These are phyloP conservation scores for Bagarius yarrelli DNA, from an alignment of 2,113 vertebrate genomes.

Conservation along the genomic window DNA sequence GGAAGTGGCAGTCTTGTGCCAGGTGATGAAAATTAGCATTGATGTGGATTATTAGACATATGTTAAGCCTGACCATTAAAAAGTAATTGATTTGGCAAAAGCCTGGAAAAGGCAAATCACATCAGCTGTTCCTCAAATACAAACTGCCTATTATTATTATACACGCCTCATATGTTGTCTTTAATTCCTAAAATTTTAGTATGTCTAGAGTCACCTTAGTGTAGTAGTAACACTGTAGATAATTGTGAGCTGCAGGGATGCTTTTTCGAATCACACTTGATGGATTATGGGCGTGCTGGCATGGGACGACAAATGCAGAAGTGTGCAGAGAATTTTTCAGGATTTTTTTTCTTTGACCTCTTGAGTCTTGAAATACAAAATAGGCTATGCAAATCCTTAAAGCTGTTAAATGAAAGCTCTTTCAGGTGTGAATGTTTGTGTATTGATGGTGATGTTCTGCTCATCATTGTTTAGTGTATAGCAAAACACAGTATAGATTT, in stretches of 20 bases:
- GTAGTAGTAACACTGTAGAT: background rate
- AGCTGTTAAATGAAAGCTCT: background rate
- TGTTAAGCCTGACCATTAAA: slow-evolving; percentile 27
- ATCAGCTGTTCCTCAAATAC: slow-evolving; percentile 27
- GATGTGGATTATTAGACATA: slow-evolving; percentile 38
- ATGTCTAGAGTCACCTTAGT: slow-evolving; percentile 9
- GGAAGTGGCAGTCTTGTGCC: background rate
- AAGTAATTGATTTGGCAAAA: slow-evolving; percentile 34
- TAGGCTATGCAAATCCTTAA: background rate
- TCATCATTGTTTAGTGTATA: background rate
- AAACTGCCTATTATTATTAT: background rate
- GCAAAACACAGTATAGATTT: background rate
- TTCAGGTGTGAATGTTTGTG: background rate
- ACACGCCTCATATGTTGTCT: slow-evolving; percentile 33
- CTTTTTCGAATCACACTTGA: background rate
- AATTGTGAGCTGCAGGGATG: slow-evolving; percentile 2
- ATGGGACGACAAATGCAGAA: background rate
- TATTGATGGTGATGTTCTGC: background rate
- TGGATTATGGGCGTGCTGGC: background rate
- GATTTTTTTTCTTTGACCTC: background rate
- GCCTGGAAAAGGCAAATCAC: slow-evolving; percentile 23
- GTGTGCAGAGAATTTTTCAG: background rate
- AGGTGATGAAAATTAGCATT: slow-evolving; percentile 13
- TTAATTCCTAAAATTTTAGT: background rate
- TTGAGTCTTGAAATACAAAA: background rate